Conservation (phyloP, 2,113 vertebrate species). For the Leptobrachium ailaonicum region DNA sequence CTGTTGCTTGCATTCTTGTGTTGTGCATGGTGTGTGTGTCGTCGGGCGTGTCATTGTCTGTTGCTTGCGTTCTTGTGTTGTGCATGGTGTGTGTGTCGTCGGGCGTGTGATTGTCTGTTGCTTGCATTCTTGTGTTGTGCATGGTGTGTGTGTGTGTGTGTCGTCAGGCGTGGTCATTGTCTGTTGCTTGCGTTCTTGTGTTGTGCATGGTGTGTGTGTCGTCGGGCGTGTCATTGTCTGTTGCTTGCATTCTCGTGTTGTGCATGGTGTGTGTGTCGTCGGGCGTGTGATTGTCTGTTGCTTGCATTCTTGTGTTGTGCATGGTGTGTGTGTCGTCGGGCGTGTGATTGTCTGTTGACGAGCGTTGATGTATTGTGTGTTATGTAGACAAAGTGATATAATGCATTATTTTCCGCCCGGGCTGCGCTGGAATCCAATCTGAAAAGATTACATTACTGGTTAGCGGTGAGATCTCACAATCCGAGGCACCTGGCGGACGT, state of each 20-base stretch:
- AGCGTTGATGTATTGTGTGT: slow-evolving; percentile 13
- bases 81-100: too few relatives aligned
- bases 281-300: not conserved
- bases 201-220: not conserved
- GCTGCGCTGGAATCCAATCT: slow-evolving; percentile 20
- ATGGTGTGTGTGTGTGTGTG: too few relatives aligned
- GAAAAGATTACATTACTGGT: slow-evolving; percentile 35
- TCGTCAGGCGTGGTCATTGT: too few relatives aligned
- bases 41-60: too few relatives aligned
- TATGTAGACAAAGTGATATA: slow-evolving; percentile 15
- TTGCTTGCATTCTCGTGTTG: too few relatives aligned
- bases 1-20: too few relatives aligned
- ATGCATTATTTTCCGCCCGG: slow-evolving; percentile 4
- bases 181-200: too few relatives aligned
- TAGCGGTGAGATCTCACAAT: slow-evolving; percentile 11
- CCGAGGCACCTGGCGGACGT: not conserved
- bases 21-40: too few relatives aligned
- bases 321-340: not conserved
- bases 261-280: not conserved
- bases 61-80: too few relatives aligned
- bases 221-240: not conserved
- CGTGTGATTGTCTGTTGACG: not conserved
- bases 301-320: not conserved
- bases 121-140: too few relatives aligned
- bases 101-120: too few relatives aligned